phyloP scores from a whole-genome alignment of 2,113 vertebrate species.

The Myrmophylax atrothorax region DNA sequence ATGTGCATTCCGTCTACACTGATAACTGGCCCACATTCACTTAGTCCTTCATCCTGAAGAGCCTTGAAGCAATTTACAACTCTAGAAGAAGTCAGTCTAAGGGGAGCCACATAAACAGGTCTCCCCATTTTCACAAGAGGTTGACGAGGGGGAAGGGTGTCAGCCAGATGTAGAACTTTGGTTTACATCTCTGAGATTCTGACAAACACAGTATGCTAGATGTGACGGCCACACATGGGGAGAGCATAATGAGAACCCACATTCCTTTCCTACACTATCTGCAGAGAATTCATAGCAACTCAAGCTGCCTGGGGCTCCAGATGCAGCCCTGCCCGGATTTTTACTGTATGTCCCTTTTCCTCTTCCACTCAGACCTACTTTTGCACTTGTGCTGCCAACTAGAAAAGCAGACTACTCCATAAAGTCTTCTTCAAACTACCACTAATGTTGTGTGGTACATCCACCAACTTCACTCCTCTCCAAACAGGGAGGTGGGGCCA shows the following conservation, averaged over 20 bases:
- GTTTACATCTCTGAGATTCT: not conserved
- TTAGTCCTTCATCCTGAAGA: not conserved
- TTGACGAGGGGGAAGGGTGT: not conserved
- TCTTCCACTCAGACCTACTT: not conserved
- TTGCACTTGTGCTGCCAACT: not conserved
- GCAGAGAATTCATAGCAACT: not conserved
- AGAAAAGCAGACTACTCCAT: not conserved
- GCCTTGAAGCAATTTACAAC: not conserved
- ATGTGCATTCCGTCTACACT: not conserved
- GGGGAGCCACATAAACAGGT: not conserved
- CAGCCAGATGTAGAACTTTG: not conserved
- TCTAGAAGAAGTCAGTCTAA: not conserved
- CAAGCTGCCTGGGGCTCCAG: not conserved
- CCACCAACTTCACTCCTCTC: not conserved
- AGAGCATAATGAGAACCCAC: not conserved
- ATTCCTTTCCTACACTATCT: not conserved
- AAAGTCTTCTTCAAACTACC: not conserved
- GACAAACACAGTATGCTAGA: not conserved
- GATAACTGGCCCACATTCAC: not conserved
- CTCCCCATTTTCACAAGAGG: rapidly evolving
- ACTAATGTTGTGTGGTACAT: not conserved
- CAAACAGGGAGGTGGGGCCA: too few species aligned
- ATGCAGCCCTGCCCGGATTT: not conserved
- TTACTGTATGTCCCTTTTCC: not conserved
- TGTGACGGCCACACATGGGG: not conserved